Evolutionary conservation across 2,888 invertebrate species (phyloP).

Genomic region (Drosophila mettleri): DNA sequence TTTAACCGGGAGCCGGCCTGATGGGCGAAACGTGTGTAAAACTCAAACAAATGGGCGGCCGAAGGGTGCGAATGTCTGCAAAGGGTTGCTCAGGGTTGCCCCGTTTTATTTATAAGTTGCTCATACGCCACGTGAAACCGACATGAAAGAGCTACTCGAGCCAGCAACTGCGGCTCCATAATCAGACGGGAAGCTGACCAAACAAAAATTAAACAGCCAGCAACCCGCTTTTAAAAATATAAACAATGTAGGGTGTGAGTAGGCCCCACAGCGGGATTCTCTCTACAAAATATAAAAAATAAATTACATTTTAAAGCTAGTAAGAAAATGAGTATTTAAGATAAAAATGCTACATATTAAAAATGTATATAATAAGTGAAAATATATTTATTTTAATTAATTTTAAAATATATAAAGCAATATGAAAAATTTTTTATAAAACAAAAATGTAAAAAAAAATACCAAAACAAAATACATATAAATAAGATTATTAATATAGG

Average conservation of each 20-base stretch:
- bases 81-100: conserved; percentile 43
- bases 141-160: conserved; percentile 31
- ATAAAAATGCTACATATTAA: neutral
- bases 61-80: conserved; percentile 34
- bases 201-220: conserved; percentile 46
- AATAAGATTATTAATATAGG: too few species aligned
- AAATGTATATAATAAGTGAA: too few species aligned
- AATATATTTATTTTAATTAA: too few species aligned
- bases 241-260: conserved; percentile 20
- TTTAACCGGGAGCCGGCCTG: conserved; percentile 37
- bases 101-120: conserved; percentile 39
- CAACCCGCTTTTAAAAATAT: conserved; percentile 36
- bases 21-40: conserved; percentile 63
- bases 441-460: too few species aligned
- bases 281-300: neutral
- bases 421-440: too few species aligned
- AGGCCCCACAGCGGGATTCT: conserved; percentile 8
- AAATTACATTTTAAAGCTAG: neutral
- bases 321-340: neutral
- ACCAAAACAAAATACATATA: too few species aligned
- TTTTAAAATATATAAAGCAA: too few species aligned
- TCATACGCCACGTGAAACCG: conserved; percentile 50
- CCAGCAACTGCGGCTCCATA: conserved; percentile 16
- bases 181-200: conserved; percentile 47
- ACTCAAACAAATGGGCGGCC: conserved; percentile 58